phyloP scores from a whole-genome alignment of 30 jellyfish, hydroid and myxozoan genomes.

The Calvadosia cruxmelitensis region DNA sequence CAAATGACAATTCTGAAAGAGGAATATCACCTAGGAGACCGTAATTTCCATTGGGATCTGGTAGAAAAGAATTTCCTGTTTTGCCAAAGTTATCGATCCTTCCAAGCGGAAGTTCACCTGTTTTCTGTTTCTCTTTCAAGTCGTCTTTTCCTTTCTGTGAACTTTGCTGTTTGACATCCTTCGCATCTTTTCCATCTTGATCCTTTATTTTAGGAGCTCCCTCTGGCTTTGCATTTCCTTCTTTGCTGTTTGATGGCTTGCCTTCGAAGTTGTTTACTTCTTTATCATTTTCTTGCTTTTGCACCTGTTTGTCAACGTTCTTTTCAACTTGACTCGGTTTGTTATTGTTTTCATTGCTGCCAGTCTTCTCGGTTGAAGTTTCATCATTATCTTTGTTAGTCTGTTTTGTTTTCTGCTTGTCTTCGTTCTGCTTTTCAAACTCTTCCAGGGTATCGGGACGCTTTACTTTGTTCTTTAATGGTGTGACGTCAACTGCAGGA shows the following conservation, averaged over 20 bases:
- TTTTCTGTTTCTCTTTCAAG: neutral
- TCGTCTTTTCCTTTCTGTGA: too few species aligned
- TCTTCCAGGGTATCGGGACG: constrained; percentile 69
- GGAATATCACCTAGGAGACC: constrained; percentile 44
- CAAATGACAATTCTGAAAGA: neutral
- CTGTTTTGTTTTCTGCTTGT: neutral
- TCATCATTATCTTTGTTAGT: neutral
- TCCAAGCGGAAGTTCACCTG: neutral
- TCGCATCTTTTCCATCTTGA: neutral
- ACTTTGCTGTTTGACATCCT: neutral
- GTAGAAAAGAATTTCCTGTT: neutral
- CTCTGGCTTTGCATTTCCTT: too few species aligned
- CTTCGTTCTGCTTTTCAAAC: constrained; percentile 26
- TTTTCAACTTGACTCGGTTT: neutral
- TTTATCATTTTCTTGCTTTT: neutral
- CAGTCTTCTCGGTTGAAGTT: neutral
- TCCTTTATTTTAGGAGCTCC: constrained; percentile 1
- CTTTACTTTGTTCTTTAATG: constrained; percentile 17
- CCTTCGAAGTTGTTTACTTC: neutral
- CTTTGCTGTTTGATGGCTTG: too few species aligned
- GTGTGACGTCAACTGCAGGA: constrained; percentile 17
- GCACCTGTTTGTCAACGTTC: neutral
- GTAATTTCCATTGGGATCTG: neutral
- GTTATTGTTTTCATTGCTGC: neutral
- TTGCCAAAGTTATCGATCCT: neutral